phyloP scores from a whole-genome alignment of 2,797 vertebrate genomes.

The Cyprinella venusta region DNA sequence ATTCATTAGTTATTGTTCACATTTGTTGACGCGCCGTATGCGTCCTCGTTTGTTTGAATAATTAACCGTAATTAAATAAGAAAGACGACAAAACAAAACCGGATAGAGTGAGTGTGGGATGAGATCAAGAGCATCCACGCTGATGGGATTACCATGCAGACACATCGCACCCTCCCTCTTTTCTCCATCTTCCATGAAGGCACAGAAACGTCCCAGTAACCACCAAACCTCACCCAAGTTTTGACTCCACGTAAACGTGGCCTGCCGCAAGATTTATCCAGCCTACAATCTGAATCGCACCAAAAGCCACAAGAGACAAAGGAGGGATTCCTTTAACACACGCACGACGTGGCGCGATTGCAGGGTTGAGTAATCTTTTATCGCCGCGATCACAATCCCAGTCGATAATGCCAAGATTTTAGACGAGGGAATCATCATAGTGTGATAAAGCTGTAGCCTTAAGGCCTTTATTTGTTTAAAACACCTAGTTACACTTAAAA shows the following conservation, averaged over 20 bases:
- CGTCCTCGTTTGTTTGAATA: conserved; percentile 68
- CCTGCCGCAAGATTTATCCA: conserved; percentile 33
- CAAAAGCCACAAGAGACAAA: conserved; percentile 30
- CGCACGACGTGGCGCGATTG: conserved; percentile 10
- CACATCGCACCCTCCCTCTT: neutral
- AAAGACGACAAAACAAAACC: conserved; percentile 39
- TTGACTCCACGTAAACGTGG: conserved; percentile 46
- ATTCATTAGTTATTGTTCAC: conserved; percentile 71
- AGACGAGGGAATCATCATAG: conserved; percentile 15
- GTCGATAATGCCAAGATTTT: neutral
- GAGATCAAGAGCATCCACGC: conserved; percentile 10
- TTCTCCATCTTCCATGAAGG: conserved; percentile 27
- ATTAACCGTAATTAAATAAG: conserved; percentile 64
- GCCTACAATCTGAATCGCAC: conserved; percentile 32
- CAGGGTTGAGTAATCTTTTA: neutral
- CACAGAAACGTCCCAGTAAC: conserved; percentile 31
- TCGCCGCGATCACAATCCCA: neutral
- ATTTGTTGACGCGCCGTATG: conserved; percentile 57
- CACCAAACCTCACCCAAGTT: conserved; percentile 35
- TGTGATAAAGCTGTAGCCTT: conserved; percentile 5
- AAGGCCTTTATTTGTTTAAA: neutral
- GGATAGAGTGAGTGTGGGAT: conserved; percentile 14
- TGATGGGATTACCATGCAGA: conserved; percentile 4
- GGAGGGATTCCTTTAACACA: conserved; percentile 26
- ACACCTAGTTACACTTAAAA: neutral